Percentiles rank a stretch among this genome's conserved stretches.
These are phyloP conservation scores for Collichthys lucidus DNA, from an alignment of 2,113 vertebrate species.

Conservation along the genomic window DNA sequence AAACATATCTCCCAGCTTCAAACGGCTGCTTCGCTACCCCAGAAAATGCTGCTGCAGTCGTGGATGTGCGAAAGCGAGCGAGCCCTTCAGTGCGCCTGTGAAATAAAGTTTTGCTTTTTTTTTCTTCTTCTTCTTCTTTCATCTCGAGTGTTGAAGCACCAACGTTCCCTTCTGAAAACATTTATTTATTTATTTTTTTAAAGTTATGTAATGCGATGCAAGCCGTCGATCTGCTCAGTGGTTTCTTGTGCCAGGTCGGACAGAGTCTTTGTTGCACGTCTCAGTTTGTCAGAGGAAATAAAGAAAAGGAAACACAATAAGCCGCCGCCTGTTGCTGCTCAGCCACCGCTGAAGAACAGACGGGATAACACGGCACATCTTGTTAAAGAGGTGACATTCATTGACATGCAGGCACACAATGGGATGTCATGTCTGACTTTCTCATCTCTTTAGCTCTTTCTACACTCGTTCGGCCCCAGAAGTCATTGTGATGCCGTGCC, in stretches of 20 bases:
- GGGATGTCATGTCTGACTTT: constrained; percentile 14
- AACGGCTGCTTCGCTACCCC: constrained; percentile 74
- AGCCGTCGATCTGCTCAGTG: constrained; percentile 14
- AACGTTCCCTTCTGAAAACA: constrained; percentile 29
- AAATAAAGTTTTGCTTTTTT: constrained; percentile 71
- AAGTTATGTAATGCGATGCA: constrained; percentile 33
- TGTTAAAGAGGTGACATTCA: constrained; percentile 1
- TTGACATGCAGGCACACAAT: constrained; percentile 7
- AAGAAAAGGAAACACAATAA: neutral
- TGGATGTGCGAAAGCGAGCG: constrained; percentile 63
- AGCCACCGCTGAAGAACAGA: neutral
- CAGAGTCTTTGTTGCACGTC: neutral
- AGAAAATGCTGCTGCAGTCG: constrained; percentile 73
- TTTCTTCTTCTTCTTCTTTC: constrained; percentile 50
- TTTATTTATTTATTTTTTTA: no score
- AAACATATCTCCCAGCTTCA: constrained; percentile 90
- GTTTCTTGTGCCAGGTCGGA: neutral
- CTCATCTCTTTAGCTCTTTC: constrained; percentile 7
- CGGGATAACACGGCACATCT: neutral
- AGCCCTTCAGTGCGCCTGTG: constrained; percentile 67
- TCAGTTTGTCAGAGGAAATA: neutral
- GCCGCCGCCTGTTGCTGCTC: neutral
- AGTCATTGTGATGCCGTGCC: constrained; percentile 28
- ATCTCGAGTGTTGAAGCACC: constrained; percentile 60
- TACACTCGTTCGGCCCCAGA: neutral